Conservation (phyloP, 2,888 invertebrate genomes). For the Helleia helle region DNA sequence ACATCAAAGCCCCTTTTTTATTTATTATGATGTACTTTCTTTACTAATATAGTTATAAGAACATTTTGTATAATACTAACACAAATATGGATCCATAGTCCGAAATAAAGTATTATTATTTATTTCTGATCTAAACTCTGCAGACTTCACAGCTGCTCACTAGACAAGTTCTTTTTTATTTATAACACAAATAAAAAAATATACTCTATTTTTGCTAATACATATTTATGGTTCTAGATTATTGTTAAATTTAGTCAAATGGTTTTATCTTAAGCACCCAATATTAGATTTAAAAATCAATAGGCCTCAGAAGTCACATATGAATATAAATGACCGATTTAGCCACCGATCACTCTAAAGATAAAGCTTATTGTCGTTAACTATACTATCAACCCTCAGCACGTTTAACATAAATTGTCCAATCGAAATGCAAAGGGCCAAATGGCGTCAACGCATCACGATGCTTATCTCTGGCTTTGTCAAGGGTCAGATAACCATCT, state of each 20-base stretch:
- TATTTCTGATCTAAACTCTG: too few relatives aligned
- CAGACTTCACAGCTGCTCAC: too few relatives aligned
- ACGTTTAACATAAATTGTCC: slow-evolving; percentile 60
- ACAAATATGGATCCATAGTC: too few relatives aligned
- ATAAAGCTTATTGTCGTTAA: slow-evolving; percentile 59
- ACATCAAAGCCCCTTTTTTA: too few relatives aligned
- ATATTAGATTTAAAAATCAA: slow-evolving; percentile 32
- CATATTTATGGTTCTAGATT: too few relatives aligned
- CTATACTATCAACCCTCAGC: slow-evolving; percentile 53
- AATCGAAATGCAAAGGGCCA: slow-evolving; percentile 53
- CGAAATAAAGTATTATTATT: too few relatives aligned
- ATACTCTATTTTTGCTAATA: background rate
- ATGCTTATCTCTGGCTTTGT: slow-evolving; percentile 58
- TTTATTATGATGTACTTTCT: too few relatives aligned
- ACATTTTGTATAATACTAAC: too few relatives aligned
- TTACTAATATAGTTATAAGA: too few relatives aligned
- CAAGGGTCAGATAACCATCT: slow-evolving; percentile 46
- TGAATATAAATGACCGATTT: slow-evolving; percentile 62
- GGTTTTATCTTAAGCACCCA: slow-evolving; percentile 29
- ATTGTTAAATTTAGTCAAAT: slow-evolving; percentile 7
- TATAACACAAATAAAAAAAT: background rate
- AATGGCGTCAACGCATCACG: slow-evolving; percentile 62
- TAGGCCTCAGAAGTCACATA: slow-evolving; percentile 28
- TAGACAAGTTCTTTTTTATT: too few relatives aligned
- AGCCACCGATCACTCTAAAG: slow-evolving; percentile 42